Evolutionary conservation across 2,797 vertebrate species (phyloP).

Genomic region (Malurus splendens): DNA sequence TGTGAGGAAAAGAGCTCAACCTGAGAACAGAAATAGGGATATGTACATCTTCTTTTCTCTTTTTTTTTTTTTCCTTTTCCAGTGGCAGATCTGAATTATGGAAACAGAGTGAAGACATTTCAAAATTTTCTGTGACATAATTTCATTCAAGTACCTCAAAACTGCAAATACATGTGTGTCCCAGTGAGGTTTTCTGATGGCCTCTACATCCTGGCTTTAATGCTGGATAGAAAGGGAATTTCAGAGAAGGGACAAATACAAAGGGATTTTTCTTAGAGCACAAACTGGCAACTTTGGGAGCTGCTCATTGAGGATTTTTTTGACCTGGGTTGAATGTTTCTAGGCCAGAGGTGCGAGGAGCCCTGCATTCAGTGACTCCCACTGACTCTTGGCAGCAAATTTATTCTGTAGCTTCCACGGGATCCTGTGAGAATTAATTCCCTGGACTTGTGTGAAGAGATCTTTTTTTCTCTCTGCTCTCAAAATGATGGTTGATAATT

Average conservation of each 20-base stretch:
- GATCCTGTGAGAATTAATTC: background rate
- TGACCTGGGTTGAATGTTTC: background rate
- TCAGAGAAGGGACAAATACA: background rate
- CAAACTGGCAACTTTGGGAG: background rate
- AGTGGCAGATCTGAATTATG: background rate
- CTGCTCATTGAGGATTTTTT: rapidly evolving
- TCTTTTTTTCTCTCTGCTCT: background rate
- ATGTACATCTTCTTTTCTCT: background rate
- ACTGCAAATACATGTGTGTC: rapidly evolving
- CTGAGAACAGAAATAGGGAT: background rate
- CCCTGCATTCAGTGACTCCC: background rate
- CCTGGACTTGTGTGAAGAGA: background rate
- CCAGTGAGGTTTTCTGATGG: background rate
- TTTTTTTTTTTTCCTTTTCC: background rate
- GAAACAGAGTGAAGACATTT: background rate
- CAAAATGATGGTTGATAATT: background rate
- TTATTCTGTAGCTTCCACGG: background rate
- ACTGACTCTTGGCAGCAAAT: background rate
- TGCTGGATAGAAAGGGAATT: background rate
- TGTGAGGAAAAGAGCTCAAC: background rate
- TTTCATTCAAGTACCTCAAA: background rate
- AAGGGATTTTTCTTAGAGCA: background rate
- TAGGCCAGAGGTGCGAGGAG: background rate
- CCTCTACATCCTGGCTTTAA: background rate
- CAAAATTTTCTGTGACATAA: background rate